Base-by-base conservation (phyloP, 2,113 vertebrate genomes). In the Axis porcinus region DNA sequence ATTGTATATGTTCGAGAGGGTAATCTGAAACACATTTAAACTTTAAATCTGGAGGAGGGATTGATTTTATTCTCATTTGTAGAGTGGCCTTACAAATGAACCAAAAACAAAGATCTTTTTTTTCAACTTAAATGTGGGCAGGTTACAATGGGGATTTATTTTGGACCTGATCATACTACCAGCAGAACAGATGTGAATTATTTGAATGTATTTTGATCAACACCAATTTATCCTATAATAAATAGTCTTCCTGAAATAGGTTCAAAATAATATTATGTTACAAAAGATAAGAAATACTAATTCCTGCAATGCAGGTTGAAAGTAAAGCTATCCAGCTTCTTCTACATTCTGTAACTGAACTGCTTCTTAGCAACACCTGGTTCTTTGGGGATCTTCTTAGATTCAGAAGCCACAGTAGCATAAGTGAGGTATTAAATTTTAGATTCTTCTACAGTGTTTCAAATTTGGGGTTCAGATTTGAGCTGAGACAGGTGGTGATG, bases 1-100 rank as follows among this genome's bases (percentile, higher is more conserved):
- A 98, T 74, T 95, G 76, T 96, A 76, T 95, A 74, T 97, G 64
- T 92, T 23, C 92, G 93, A 95, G 43, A 33, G 36, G 67, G 14
- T 97, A 98, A 97, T 97, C 85, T 97, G 89, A 82, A 97, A 88
- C 95, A 87, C 97, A 98, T 98, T 98, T 98, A 89, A 97, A 97
- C 95, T 98, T 87, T 84, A 89, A 97, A 97, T 98, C 97, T 96
- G 96, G 94, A 43, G 81, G 36, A 40, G 93, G 58, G 28, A 6
- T 91, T 84, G 88, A 47, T 95, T 57, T 89, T 98, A 78, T 64
- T 94, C 96, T 98, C 92, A 97, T 57, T 95, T 97, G 52, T 47
- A 96, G 60, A 87, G 84, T 52, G 83, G 92, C 89, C 94, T 98
- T 95, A 97, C 90, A 98, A 98, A 96, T 96, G 97, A 97, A 89